A percentile compares a stretch with the other conserved stretches of the same genome.
Evolutionary conservation across 2,888 invertebrate species (phyloP).

Genomic region (Malacosoma neustria): DNA sequence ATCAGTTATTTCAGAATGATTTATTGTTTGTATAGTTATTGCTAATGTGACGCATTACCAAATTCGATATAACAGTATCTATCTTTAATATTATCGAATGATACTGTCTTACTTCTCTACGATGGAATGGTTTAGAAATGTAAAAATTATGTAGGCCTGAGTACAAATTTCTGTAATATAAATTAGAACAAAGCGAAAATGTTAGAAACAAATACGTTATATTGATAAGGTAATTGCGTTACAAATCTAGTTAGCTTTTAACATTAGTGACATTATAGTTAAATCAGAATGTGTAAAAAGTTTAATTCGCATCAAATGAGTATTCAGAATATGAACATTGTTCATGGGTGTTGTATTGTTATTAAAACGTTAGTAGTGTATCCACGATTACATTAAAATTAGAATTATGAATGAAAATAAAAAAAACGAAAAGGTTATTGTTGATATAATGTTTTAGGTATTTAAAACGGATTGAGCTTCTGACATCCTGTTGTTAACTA

Average conservation of each 20-base stretch:
- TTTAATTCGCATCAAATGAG: slow-evolving; percentile 27
- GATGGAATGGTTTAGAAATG: not conserved
- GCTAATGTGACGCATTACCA: not conserved
- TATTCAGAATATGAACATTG: slow-evolving; percentile 37
- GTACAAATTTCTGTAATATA: not conserved
- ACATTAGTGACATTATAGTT: slow-evolving; percentile 73
- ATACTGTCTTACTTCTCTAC: not conserved
- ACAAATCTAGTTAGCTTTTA: slow-evolving; percentile 50
- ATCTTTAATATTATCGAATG: not conserved
- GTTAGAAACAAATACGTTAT: not conserved
- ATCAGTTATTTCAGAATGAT: not conserved
- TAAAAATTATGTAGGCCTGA: slow-evolving; percentile 1
- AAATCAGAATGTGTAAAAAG: slow-evolving; percentile 45
- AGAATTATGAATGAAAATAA: slow-evolving; percentile 59
- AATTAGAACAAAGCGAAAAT: not conserved
- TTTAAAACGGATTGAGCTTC: slow-evolving; percentile 68
- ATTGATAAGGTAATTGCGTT: slow-evolving; percentile 2
- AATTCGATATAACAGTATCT: slow-evolving; percentile 1
- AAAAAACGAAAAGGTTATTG: slow-evolving; percentile 65
- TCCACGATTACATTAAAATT: slow-evolving; percentile 62
- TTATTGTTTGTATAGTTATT: slow-evolving; percentile 1
- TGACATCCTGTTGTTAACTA: slow-evolving; percentile 60
- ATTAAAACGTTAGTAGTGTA: slow-evolving; percentile 69
- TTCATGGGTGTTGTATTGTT: slow-evolving; percentile 69
- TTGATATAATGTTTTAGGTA: slow-evolving; percentile 72